These are phyloP conservation scores for Anneissia japonica DNA, from an alignment of 35 echinoderm and acorn worm species.

Conservation along the genomic window DNA sequence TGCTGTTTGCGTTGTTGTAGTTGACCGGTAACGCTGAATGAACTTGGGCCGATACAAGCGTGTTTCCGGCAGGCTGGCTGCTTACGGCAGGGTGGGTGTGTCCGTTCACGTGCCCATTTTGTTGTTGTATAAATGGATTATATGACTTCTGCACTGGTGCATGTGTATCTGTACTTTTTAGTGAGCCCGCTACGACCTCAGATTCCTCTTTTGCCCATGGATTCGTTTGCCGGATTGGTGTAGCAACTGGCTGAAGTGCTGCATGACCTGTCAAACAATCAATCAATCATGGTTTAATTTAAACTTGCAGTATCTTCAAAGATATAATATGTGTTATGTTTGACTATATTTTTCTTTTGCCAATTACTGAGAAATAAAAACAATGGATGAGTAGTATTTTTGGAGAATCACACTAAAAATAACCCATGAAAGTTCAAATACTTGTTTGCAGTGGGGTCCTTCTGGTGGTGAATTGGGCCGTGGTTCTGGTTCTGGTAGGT, in stretches of 20 bases:
- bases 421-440: too few species aligned
- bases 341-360: too few species aligned
- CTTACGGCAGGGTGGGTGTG: neutral
- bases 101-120: neutral
- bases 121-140: neutral
- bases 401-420: too few species aligned
- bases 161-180: neutral
- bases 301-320: too few species aligned
- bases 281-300: neutral
- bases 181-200: neutral
- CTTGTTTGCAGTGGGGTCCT: too few species aligned
- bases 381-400: too few species aligned
- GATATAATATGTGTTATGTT: too few species aligned
- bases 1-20: conserved; percentile 74
- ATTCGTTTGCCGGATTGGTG: conserved; percentile 12
- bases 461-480: too few species aligned
- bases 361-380: too few species aligned
- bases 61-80: neutral
- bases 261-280: neutral
- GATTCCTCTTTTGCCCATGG: neutral
- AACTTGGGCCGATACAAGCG: neutral
- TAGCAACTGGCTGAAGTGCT: neutral
- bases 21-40: conserved; percentile 8
- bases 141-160: neutral
- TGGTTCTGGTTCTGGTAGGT: too few species aligned